These are phyloP conservation scores for Sminthurides aquaticus DNA, from an alignment of 2,888 invertebrate genomes.

Conservation along the genomic window DNA sequence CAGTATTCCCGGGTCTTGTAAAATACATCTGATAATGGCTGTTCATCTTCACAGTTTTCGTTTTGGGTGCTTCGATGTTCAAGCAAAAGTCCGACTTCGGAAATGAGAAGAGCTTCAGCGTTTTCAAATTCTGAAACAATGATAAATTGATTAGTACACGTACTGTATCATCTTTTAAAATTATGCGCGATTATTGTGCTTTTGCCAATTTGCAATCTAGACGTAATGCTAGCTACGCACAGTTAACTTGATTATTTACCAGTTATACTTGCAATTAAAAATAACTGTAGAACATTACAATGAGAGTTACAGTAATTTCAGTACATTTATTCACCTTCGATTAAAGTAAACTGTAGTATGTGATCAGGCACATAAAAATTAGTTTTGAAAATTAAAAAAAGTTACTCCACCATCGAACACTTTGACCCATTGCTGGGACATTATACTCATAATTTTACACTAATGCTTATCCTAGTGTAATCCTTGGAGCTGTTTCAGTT, in stretches of 20 bases:
- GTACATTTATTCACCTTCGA: no score
- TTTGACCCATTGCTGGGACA: no score
- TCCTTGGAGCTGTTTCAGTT: conserved; percentile 12
- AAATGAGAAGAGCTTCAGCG: conserved; percentile 92
- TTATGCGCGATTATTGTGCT: background rate
- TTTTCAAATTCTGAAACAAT: conserved; percentile 90
- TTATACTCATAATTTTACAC: no score
- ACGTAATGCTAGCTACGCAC: no score
- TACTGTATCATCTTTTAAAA: background rate
- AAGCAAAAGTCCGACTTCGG: conserved; percentile 89
- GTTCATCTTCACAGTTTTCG: conserved; percentile 95
- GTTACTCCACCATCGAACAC: no score
- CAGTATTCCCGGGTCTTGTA: conserved; percentile 96
- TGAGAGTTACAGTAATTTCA: background rate
- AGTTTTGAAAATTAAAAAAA: no score
- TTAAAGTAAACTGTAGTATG: no score
- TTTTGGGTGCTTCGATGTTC: conserved; percentile 97
- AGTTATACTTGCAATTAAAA: no score
- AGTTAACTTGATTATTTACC: no score
- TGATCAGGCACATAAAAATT: no score
- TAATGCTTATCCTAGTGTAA: background rate
- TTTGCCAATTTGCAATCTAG: no score
- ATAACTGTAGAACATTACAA: background rate
- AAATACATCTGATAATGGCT: conserved; percentile 96
- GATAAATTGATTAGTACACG: no score